Base-by-base conservation (phyloP, 2,113 vertebrate genomes). In the Neogobius melanostomus region DNA sequence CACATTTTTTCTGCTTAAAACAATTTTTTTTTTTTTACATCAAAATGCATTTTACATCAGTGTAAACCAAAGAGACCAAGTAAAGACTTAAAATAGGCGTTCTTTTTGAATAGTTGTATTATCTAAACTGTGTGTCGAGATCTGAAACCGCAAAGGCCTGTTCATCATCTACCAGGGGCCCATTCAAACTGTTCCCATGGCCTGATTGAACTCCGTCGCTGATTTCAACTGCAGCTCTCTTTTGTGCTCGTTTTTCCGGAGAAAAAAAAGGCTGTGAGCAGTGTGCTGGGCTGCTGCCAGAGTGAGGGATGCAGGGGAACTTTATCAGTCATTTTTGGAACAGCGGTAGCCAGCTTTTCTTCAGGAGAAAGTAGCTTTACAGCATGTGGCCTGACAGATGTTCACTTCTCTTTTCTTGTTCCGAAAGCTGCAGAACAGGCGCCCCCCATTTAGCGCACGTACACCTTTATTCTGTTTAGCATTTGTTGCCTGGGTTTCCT, bases 81-180 rank as follows among this genome's bases (percentile, higher is more conserved):
- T 4, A 36, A 36, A 36, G 28, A 36, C 1, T 36, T 36, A 36
- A 36, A 3, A 36, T 4, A 36, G 28, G 28, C 28, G 28, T 36
- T 36, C 0, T 36, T 36, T 36, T 36, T 36, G 3, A 36, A 36
- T 36, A 36, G 28, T 36, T 36, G 28, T 36, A 36, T 36, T 36
- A 36, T 36, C 28, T 36, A 17, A 54, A 54, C 2, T 42, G 9
- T n/a, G n/a, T n/a, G 43, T 4, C 36, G 47, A 59, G 53, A 47
- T 5, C 0, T 64, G 14, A 60, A 43, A 16, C 11, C 17, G 54
- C 60, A 64, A 60, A 17, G 61, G 16, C 48, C 42, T 68, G 46
- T 75, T 75, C 48, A 79, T 51, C 47, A 28, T 53, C 60, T 66
- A 76, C 68, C 60, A 48, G 68, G 42, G 0, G 52, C 11, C 61